phyloP scores from a whole-genome alignment of 2,113 vertebrate genomes.

The Pseudopodoces humilis region DNA sequence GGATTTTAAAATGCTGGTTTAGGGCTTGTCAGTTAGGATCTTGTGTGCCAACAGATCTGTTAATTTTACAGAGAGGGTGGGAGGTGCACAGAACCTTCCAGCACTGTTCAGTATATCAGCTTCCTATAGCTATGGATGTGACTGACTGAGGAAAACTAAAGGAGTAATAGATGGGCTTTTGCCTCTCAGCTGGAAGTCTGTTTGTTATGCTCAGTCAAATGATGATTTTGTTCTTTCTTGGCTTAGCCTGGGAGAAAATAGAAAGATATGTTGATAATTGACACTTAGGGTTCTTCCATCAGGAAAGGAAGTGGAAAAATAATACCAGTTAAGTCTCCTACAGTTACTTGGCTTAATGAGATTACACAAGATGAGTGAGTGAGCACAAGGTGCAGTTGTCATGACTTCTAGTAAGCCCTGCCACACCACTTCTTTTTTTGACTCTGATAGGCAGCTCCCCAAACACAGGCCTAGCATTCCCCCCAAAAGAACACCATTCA shows the following conservation, averaged over 20 bases:
- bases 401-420: background rate
- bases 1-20: background rate
- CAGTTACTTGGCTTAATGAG: background rate
- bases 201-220: background rate
- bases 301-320: background rate
- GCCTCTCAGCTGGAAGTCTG: background rate
- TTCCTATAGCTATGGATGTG: background rate
- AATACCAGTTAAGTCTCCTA: background rate
- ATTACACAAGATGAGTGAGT: background rate
- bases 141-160: background rate
- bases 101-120: background rate
- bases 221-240: background rate
- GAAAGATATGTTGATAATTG: background rate
- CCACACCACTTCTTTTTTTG: background rate
- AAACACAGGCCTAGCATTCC: background rate
- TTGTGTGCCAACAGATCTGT: background rate
- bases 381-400: background rate
- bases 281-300: background rate
- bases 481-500: accelerated
- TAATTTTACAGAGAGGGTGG: background rate
- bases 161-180: background rate
- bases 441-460: background rate
- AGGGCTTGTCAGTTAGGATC: background rate
- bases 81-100: background rate
- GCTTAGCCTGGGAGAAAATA: background rate